Evolutionary conservation across 2,113 vertebrate genomes (phyloP).

Genomic region (Choloepus hoffmanni): DNA sequence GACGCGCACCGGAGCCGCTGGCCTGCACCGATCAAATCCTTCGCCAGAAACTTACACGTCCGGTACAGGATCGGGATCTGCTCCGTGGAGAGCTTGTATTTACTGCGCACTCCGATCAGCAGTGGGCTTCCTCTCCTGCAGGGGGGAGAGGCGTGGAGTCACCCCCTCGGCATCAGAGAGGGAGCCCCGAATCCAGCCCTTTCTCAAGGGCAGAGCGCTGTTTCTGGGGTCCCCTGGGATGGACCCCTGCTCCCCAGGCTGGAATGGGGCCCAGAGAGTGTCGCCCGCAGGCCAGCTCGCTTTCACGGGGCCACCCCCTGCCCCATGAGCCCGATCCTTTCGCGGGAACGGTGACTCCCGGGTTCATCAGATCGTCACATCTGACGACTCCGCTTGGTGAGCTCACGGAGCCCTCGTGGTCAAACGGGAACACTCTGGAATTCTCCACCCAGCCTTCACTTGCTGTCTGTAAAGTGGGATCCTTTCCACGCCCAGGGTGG

Average conservation of each 20-base stretch:
- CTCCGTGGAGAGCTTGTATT: slow-evolving; percentile 93
- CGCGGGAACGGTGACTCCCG: no score
- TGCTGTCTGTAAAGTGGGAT: no score
- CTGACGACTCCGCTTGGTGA: no score
- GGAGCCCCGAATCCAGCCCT: neutral
- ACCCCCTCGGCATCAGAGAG: neutral
- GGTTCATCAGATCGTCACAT: no score
- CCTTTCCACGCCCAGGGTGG: no score
- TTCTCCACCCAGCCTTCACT: no score
- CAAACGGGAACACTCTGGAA: no score
- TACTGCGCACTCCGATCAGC: slow-evolving; percentile 96
- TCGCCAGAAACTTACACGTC: slow-evolving; percentile 88
- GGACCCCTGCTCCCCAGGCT: neutral
- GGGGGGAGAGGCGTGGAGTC: slow-evolving; percentile 33
- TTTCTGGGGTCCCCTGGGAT: neutral
- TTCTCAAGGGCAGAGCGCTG: neutral
- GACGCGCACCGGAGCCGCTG: rapidly evolving
- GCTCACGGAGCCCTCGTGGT: no score
- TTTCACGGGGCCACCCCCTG: no score
- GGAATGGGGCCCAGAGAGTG: no score
- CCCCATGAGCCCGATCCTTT: no score
- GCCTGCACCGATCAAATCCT: rapidly evolving
- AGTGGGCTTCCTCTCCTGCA: slow-evolving; percentile 96
- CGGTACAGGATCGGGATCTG: slow-evolving; percentile 94
- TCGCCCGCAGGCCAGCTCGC: no score